Conservation (phyloP, 2,113 vertebrate species). For the Cygnus buccinator region DNA sequence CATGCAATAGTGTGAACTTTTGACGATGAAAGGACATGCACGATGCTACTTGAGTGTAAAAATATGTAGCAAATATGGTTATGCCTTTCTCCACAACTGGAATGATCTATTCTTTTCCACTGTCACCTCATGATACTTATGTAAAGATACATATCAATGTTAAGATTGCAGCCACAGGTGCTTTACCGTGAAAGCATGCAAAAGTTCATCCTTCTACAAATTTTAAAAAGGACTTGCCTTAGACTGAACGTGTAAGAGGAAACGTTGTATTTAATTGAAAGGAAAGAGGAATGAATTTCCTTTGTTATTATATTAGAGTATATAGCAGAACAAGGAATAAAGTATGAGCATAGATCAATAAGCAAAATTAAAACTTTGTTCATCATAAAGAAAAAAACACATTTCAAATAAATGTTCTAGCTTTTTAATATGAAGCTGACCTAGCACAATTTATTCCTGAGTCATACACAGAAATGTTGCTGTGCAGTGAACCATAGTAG, state of each 20-base stretch:
- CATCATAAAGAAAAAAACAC: slow-evolving; percentile 36
- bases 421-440: slow-evolving; percentile 67
- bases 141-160: background rate
- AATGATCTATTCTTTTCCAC: background rate
- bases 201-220: background rate
- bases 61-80: background rate
- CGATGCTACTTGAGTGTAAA: background rate
- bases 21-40: background rate
- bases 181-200: background rate
- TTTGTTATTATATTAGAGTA: slow-evolving; percentile 38
- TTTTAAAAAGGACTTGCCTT: slow-evolving; percentile 31
- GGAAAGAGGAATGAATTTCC: slow-evolving; percentile 34
- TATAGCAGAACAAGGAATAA: slow-evolving; percentile 53
- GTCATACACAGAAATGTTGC: slow-evolving; percentile 55
- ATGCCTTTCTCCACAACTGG: background rate
- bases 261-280: slow-evolving; percentile 43
- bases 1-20: background rate
- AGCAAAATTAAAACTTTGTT: slow-evolving; percentile 21
- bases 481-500: slow-evolving; percentile 54
- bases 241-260: slow-evolving; percentile 51
- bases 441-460: slow-evolving; percentile 69
- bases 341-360: background rate
- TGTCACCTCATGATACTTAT: background rate
- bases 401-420: slow-evolving; percentile 62
- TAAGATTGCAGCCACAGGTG: background rate